These are phyloP conservation scores for Gisinianus flammeolus DNA, from an alignment of 2,888 invertebrate genomes.

Conservation along the genomic window DNA sequence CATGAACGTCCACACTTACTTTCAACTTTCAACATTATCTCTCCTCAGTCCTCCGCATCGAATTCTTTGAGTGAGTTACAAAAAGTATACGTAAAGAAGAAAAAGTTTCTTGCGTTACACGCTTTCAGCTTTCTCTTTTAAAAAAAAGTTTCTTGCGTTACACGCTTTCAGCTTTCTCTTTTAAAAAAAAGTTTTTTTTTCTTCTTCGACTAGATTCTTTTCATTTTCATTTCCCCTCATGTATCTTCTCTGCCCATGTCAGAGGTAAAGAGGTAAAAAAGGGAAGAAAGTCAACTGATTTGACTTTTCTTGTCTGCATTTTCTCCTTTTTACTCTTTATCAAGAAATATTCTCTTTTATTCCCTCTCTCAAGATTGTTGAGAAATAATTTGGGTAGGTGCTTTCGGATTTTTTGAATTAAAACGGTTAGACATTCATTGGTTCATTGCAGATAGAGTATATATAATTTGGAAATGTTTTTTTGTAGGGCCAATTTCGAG, in stretches of 20 bases:
- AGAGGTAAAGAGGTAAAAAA: neutral
- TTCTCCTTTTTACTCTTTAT: neutral
- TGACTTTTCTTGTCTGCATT: neutral
- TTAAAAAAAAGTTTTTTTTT: conserved; percentile 2
- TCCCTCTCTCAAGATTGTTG: no score
- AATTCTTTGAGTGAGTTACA: neutral
- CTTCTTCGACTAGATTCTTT: neutral
- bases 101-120: neutral
- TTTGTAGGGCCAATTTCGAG: no score
- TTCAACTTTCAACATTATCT: neutral
- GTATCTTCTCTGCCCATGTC: neutral
- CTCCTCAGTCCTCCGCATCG: neutral
- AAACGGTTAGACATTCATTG: no score
- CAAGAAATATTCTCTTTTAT: neutral
- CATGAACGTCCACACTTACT: neutral
- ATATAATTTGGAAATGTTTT: no score
- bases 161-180: conserved; percentile 2
- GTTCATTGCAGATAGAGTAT: no score
- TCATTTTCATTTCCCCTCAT: neutral
- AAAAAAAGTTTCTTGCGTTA: neutral
- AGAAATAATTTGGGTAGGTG: no score
- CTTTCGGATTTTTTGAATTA: no score
- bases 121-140: neutral
- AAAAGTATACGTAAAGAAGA: neutral
- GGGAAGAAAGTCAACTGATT: neutral